These are phyloP conservation scores for Cryptophagus acutangulus DNA, from an alignment of 2,888 invertebrate species.

Conservation along the genomic window DNA sequence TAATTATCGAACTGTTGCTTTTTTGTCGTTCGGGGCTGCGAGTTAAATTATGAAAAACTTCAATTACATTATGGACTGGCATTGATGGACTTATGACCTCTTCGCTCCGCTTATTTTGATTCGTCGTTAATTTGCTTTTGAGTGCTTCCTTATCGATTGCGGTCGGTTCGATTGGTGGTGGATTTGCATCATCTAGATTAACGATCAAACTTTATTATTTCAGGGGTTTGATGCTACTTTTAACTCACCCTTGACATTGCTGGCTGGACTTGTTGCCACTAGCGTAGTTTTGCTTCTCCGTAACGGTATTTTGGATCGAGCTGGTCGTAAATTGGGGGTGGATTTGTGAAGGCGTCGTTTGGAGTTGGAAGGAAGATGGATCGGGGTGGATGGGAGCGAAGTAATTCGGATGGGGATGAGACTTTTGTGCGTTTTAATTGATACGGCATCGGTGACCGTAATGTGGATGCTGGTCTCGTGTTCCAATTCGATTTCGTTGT, in stretches of 20 bases:
- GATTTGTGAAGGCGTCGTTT: constrained; percentile 39
- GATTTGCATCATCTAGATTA: no score
- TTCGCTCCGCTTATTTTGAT: constrained; percentile 27
- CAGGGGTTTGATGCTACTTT: no score
- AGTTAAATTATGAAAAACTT: constrained; percentile 64
- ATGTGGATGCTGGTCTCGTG: constrained; percentile 28
- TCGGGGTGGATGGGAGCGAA: constrained; percentile 44
- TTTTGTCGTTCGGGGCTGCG: constrained; percentile 52
- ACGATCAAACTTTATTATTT: no score
- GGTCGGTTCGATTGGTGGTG: no score
- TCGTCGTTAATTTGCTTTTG: no score
- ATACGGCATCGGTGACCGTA: constrained; percentile 33
- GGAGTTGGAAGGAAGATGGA: constrained; percentile 38
- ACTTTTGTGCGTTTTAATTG: constrained; percentile 37
- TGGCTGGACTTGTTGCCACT: no score
- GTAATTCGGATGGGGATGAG: constrained; percentile 50
- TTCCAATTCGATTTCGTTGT: constrained; percentile 46
- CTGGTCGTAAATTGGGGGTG: constrained; percentile 36
- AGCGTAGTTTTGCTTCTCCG: constrained; percentile 10
- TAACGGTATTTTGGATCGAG: constrained; percentile 33
- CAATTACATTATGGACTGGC: constrained; percentile 58
- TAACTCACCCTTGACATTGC: no score
- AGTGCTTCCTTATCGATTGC: no score
- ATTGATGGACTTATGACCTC: constrained; percentile 37
- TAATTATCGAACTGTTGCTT: neutral